Base-by-base conservation (phyloP, 2,113 vertebrate genomes). In the Chamaea fasciata region DNA sequence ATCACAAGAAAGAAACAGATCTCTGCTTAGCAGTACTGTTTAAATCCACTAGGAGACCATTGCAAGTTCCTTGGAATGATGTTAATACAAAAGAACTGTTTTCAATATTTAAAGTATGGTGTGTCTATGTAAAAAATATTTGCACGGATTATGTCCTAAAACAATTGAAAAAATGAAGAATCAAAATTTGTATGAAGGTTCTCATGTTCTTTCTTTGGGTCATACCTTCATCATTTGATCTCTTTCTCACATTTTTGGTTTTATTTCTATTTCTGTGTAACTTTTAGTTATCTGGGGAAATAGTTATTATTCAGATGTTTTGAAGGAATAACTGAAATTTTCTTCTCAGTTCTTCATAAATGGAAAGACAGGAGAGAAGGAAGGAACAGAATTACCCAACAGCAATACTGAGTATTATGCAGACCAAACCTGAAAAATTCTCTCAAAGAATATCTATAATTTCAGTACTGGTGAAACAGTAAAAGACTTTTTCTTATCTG, bases 311-410 rank as follows among this genome's bases (percentile, higher is more conserved):
- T 88, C 13, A 69, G 13, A 16, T 13, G 3, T 63, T 67, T 78
- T 84, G 49, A 78, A 62, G 5, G 33, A 73, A n/a, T 35, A 73
- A 71, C 1, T 44, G 6, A 73, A 28, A 27, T 56, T 91, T 80
- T 69, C 24, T 47, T 78, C 59, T 18, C 13, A 10, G 5, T 46
- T 67, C 17, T 60, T 57, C 22, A 46, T 8, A 53, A 15, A n/a
- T 7, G 13, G 8, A 46, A 65, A 21, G 6, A 5, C 4, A 6
- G 3, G 8, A 10, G 2, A 5, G 7, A 30, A 49, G 5, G 16
- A 28, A 44, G 12, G 15, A 83, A 33, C 5, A 49, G 21, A 86
- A 77, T 8, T 15, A 64, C 8, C 4, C 7, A 56, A 9, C 1
- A 33, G 5, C 35, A 5, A 26, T 39, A 46, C 20, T n/a, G 39